These are phyloP conservation scores for Embiotoca jacksoni DNA, from an alignment of 2,113 vertebrate species.

Conservation along the genomic window DNA sequence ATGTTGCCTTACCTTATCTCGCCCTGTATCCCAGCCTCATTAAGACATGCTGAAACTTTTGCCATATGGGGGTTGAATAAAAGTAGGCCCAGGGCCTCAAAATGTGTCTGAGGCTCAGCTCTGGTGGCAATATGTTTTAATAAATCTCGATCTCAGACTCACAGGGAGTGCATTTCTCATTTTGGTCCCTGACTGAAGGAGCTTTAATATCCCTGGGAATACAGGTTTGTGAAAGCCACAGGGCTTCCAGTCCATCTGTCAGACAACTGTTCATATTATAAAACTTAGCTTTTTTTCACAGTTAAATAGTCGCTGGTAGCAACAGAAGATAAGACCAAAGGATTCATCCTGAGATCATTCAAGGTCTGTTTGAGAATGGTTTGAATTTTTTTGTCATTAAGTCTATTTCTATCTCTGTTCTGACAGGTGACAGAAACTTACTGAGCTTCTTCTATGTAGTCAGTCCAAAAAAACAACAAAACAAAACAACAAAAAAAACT, in stretches of 20 bases:
- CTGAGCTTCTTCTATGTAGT: background rate
- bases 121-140: slow-evolving; percentile 51
- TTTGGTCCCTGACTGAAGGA: slow-evolving; percentile 45
- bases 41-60: slow-evolving; percentile 60
- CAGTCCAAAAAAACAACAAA: background rate
- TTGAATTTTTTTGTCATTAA: slow-evolving; percentile 9
- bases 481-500: too few relatives aligned
- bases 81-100: slow-evolving; percentile 38
- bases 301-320: slow-evolving; percentile 16
- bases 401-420: background rate
- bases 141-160: slow-evolving; percentile 49
- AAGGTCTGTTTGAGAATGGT: slow-evolving; percentile 5
- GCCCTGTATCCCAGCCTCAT: slow-evolving; percentile 62
- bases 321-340: slow-evolving; percentile 3
- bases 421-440: slow-evolving; percentile 3
- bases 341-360: slow-evolving; percentile 16
- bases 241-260: slow-evolving; percentile 50
- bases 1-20: slow-evolving; percentile 71
- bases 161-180: slow-evolving; percentile 41
- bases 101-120: slow-evolving; percentile 38
- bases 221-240: slow-evolving; percentile 31
- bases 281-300: slow-evolving; percentile 35
- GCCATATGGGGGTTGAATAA: slow-evolving; percentile 42
- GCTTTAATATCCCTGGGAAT: slow-evolving; percentile 45
- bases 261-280: slow-evolving; percentile 35